A percentile compares a stretch with the other conserved stretches of the same genome.
Conservation (phyloP, 2,888 invertebrate species). For the Nephrotoma appendiculata region DNA sequence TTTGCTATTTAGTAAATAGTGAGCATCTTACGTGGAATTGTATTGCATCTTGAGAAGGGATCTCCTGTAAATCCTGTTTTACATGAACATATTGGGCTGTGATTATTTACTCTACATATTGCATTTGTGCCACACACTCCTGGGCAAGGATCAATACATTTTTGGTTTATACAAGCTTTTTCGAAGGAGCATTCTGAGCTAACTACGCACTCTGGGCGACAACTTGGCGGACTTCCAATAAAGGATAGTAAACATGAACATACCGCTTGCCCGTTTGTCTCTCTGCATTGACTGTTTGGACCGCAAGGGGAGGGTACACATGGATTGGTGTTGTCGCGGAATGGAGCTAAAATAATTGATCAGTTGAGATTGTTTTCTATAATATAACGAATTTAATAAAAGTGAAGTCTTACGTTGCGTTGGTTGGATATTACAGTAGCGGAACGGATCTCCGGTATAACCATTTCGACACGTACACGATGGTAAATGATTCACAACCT, state of each 20-base stretch:
- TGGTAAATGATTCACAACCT: slow-evolving; percentile 56
- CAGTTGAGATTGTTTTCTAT: slow-evolving; percentile 16
- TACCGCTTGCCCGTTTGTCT: slow-evolving; percentile 35
- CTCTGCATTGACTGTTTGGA: slow-evolving; percentile 62
- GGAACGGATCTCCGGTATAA: slow-evolving; percentile 66
- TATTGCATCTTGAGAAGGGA: slow-evolving; percentile 51
- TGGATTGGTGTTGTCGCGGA: slow-evolving; percentile 23
- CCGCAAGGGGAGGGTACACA: slow-evolving; percentile 52
- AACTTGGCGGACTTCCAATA: slow-evolving; percentile 44
- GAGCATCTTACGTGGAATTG: slow-evolving; percentile 37
- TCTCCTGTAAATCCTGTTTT: slow-evolving; percentile 40
- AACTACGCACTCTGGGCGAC: slow-evolving; percentile 40
- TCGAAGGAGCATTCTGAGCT: slow-evolving; percentile 38
- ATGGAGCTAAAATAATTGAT: slow-evolving; percentile 33
- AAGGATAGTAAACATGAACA: slow-evolving; percentile 45
- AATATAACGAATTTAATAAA: slow-evolving; percentile 18
- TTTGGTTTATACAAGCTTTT: slow-evolving; percentile 48
- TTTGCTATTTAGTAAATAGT: neutral
- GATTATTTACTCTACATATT: slow-evolving; percentile 52
- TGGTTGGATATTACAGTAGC: slow-evolving; percentile 40
- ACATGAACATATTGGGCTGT: slow-evolving; percentile 62
- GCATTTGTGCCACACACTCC: slow-evolving; percentile 58
- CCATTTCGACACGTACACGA: slow-evolving; percentile 53
- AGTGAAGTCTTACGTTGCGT: slow-evolving; percentile 42
- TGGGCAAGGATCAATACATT: slow-evolving; percentile 55